These are phyloP conservation scores for Leptinotarsa haldemani DNA, from an alignment of 2,888 invertebrate species.

Conservation along the genomic window DNA sequence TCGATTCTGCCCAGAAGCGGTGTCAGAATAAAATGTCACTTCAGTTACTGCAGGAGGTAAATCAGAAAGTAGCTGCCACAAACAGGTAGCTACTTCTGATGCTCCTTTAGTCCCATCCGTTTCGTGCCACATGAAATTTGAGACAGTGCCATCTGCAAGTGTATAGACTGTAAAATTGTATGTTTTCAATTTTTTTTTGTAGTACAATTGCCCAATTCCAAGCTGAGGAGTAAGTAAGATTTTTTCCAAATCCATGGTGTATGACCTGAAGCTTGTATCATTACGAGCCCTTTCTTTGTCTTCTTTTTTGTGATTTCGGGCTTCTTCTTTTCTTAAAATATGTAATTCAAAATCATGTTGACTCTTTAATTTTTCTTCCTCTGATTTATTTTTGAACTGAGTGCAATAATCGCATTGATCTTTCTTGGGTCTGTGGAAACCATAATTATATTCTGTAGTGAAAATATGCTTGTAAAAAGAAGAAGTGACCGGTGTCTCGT, in stretches of 20 bases:
- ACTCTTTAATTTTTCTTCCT: slow-evolving; percentile 6
- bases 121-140: slow-evolving; percentile 10
- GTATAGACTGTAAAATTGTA: background rate
- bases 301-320: slow-evolving; percentile 4
- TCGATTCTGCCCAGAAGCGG: slow-evolving; percentile 9
- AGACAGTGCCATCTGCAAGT: background rate
- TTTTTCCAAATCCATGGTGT: slow-evolving; percentile 14
- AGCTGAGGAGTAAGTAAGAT: slow-evolving; percentile 1
- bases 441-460: slow-evolving; percentile 18
- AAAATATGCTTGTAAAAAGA: slow-evolving; percentile 20
- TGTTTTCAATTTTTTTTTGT: slow-evolving; percentile 13
- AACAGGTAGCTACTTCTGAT: slow-evolving; percentile 16
- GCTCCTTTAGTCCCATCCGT: slow-evolving; percentile 10
- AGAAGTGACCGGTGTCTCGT: slow-evolving; percentile 9
- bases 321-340: background rate
- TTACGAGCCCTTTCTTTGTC: slow-evolving; percentile 9
- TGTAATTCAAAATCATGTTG: background rate
- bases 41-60: slow-evolving; percentile 15
- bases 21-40: slow-evolving; percentile 17
- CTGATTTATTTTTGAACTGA: slow-evolving; percentile 19
- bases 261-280: slow-evolving; percentile 10
- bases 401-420: slow-evolving; percentile 32
- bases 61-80: slow-evolving; percentile 1
- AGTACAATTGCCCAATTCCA: slow-evolving; percentile 15
- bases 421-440: slow-evolving; percentile 24